Evolutionary conservation across 2,113 vertebrate genomes (phyloP).

Genomic region (Phalacrocorax brasilianus): DNA sequence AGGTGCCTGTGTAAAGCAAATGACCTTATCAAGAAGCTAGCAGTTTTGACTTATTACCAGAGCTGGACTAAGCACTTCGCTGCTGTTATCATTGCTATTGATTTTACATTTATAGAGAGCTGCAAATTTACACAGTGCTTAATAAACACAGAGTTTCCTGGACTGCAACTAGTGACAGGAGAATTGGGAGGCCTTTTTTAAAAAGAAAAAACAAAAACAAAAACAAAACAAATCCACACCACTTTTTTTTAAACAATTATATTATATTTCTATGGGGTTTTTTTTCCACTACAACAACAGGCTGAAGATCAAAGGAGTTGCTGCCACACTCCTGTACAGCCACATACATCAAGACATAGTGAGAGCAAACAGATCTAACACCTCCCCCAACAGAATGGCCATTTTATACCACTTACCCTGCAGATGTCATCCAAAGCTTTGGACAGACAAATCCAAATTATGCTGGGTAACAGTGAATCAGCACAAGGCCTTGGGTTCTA

Average conservation of each 20-base stretch:
- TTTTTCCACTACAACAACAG: not conserved
- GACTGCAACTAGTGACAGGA: not conserved
- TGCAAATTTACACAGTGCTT: conserved; percentile 55
- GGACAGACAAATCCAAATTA: not conserved
- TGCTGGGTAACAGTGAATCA: not conserved
- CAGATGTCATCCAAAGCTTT: not conserved
- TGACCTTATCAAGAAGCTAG: conserved; percentile 34
- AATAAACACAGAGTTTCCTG: conserved; percentile 55
- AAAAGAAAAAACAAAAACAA: not conserved
- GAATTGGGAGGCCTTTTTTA: not conserved
- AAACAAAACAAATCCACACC: too few species aligned
- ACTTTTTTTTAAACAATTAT: not conserved
- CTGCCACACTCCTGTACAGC: not conserved
- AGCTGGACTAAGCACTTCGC: conserved; percentile 29
- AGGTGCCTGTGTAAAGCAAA: not conserved
- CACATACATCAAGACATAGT: not conserved
- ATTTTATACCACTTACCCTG: not conserved
- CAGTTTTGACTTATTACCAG: conserved; percentile 12
- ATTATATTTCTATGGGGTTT: not conserved
- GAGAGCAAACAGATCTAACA: not conserved
- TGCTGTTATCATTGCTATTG: conserved; percentile 52
- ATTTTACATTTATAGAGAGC: conserved; percentile 57
- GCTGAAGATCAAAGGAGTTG: not conserved
- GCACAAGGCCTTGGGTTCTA: not conserved
- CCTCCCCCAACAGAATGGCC: not conserved